Base-by-base conservation (phyloP, 1,140 invertebrate species). In the Listronotus bonariensis region DNA sequence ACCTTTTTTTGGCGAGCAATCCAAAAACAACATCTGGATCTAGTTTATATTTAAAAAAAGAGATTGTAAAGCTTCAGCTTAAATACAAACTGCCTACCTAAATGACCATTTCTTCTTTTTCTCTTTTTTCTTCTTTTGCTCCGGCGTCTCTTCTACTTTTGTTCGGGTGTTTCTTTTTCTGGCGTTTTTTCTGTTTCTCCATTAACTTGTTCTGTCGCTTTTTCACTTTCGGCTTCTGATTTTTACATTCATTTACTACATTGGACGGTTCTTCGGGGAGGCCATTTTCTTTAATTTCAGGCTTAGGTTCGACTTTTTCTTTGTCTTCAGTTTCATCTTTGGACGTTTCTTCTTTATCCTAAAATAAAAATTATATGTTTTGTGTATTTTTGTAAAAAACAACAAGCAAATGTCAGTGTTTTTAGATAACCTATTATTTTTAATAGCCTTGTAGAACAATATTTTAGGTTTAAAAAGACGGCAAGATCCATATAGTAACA, bases 51-150 rank as follows among this genome's bases (percentile, higher is more conserved):
- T n/a, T n/a, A n/a, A n/a, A n/a, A n/a, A n/a, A n/a, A n/a, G n/a
- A n/a, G n/a, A n/a, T n/a, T n/a, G n/a, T n/a, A n/a, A n/a, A n/a
- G n/a, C n/a, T n/a, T n/a, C n/a, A n/a, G n/a, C n/a, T n/a, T n/a
- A n/a, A n/a, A n/a, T n/a, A n/a, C n/a, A n/a, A n/a, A n/a, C n/a
- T 11, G 5, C 51, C 32, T 36, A 62, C 59, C 59, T 49, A 81
- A 92, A 89, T 68, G 90, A 92, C 90, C 90, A 92, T 82, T 92
- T 92, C 84, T 91, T 92, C 83, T 91, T 92, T 59, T 91, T 89
- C 77, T 92, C 90, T 80, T 92, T 91, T 71, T 84, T 82, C 78
- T 89, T 89, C 77, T 88, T 89, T 74, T 80, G 84, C 26, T 89
- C 87, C 68, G 89, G 85, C 14, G 86, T 82, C 41, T 87, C 84